Evolutionary conservation across 2,113 vertebrate species (phyloP), one percentile per base, ranked within the genome.

Genomic region (Haemorhous mexicanus): DNA sequence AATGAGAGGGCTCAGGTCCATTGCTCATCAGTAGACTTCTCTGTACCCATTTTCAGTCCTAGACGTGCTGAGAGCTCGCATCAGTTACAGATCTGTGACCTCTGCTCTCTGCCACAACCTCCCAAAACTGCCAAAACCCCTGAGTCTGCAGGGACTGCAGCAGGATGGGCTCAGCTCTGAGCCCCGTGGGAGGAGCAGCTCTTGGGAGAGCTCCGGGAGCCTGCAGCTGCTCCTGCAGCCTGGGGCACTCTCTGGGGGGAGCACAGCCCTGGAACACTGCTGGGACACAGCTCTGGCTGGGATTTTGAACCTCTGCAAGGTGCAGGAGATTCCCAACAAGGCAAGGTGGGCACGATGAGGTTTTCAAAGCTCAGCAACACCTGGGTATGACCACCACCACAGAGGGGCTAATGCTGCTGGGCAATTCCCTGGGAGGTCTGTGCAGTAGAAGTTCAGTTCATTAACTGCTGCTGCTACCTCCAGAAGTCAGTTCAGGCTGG

Each of bases 401-500:
- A 44, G 52, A 14, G 78, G 79, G 66, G 88, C 68, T 89, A 10
- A 89, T 56, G 83, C 78, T 91, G 55, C n/a, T 84, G 85, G 92
- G 85, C 76, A 84, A 30, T 82, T 64, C 79, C 79, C 92, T 84
- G 61, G 56, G 43, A 76, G 82, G 13, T 78, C 75, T 90, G 73
- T 46, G 62, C 70, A 89, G 85, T 23, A 26, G 37, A 79, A 96
- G 93, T 89, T 84, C 89, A 69, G 88, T 89, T 94, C 84, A 77
- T 90, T 91, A 95, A 67, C 33, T 80, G 90, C 76, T 87, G 80
- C 72, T 92, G 84, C 41, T 77, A 8, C 66, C 77, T 94, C 87
- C 58, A 96, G 58, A 76, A 97, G 79, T 49, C 63, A 83, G 88
- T 50, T 91, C 84, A 87, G 91, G 84, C 81, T 78, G 86, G 80